Evolutionary conservation across 2,113 vertebrate species (phyloP).

Genomic region (Elaphurus davidianus): DNA sequence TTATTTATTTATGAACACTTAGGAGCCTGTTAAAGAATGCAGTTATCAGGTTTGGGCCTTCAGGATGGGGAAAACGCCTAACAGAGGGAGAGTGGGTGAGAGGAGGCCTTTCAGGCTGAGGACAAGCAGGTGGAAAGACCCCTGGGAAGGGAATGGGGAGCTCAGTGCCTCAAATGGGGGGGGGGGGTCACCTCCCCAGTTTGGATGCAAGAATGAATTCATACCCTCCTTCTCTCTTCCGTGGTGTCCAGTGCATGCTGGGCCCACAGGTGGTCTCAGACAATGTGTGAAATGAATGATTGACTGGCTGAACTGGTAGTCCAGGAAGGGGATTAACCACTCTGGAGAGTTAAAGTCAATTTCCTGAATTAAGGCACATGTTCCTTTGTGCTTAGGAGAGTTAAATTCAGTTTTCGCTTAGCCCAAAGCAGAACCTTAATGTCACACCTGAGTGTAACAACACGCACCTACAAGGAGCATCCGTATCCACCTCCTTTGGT

Average conservation of each 20-base stretch:
- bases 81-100: not conserved
- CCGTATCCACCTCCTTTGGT: accelerated
- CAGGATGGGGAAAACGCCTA: not conserved
- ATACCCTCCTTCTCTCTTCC: too few relatives aligned
- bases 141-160: not conserved
- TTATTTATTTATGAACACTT: not conserved
- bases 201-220: not conserved
- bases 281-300: not conserved
- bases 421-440: not conserved
- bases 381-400: not conserved
- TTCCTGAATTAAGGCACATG: not conserved
- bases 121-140: not conserved
- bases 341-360: not conserved
- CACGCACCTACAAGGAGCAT: too few relatives aligned
- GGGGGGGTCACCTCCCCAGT: not conserved
- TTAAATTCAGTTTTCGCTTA: not conserved
- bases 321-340: not conserved
- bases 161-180: not conserved
- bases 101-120: too few relatives aligned
- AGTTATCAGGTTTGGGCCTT: not conserved
- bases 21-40: not conserved
- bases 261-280: not conserved
- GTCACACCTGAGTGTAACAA: not conserved
- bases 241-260: accelerated
- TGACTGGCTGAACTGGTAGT: not conserved